phyloP scores from a whole-genome alignment of 2,888 invertebrate genomes.

The Neuroscelio doddi region DNA sequence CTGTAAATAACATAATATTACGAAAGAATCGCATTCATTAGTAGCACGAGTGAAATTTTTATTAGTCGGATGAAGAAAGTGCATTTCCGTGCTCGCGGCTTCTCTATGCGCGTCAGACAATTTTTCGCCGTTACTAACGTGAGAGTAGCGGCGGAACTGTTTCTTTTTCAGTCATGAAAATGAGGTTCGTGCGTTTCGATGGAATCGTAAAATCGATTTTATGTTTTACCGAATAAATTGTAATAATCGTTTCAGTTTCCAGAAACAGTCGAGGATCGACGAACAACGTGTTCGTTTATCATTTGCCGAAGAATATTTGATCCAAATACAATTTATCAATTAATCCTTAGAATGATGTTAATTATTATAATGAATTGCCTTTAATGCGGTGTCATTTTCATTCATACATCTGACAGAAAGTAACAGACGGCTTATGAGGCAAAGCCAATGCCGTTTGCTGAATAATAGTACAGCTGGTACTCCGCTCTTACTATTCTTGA shows the following conservation, averaged over 20 bases:
- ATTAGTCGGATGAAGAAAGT: constrained; percentile 24
- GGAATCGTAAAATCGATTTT: background rate
- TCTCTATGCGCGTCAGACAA: constrained; percentile 16
- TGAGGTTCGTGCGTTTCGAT: background rate
- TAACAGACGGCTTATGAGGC: background rate
- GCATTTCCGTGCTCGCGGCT: constrained; percentile 26
- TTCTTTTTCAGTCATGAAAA: constrained; percentile 7
- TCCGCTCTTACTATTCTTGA: constrained; percentile 2
- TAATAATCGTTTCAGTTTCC: too few species aligned
- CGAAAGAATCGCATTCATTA: constrained; percentile 4
- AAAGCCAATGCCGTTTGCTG: constrained; percentile 13
- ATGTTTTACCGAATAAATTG: background rate
- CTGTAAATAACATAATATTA: too few species aligned
- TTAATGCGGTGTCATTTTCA: too few species aligned
- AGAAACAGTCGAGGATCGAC: too few species aligned
- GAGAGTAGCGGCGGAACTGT: constrained; percentile 17
- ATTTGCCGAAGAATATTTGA: too few species aligned
- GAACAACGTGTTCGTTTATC: too few species aligned
- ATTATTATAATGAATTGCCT: too few species aligned
- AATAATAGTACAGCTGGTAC: background rate
- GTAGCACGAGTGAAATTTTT: constrained; percentile 28
- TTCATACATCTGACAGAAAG: background rate
- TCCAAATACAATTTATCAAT: too few species aligned
- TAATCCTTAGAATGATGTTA: too few species aligned
- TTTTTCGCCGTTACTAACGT: too few species aligned